Conservation (phyloP, 2,888 invertebrate species). For the Eustalomyia histrio region DNA sequence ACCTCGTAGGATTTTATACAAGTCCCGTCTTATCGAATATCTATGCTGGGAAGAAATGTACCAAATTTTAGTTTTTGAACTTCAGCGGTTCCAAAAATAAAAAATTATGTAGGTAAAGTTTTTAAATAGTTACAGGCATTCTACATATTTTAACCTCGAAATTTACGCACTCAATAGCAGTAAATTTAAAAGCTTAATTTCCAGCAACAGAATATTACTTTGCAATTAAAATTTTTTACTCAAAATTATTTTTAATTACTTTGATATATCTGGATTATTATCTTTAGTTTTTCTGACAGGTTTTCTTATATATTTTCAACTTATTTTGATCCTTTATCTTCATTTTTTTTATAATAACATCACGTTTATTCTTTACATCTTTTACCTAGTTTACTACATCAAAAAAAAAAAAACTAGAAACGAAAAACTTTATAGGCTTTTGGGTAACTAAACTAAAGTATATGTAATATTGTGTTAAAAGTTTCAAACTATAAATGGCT, state of each 20-base stretch:
- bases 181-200: too few species aligned
- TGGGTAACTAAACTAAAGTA: conserved; percentile 63
- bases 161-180: too few species aligned
- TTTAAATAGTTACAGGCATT: too few species aligned
- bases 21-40: too few species aligned
- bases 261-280: background rate
- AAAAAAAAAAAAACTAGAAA: background rate
- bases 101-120: too few species aligned
- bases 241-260: conserved; percentile 4
- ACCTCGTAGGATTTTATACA: too few species aligned
- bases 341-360: conserved; percentile 47
- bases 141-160: too few species aligned
- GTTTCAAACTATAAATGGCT: background rate
- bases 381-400: conserved; percentile 36
- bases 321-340: conserved; percentile 45
- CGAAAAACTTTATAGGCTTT: conserved; percentile 59
- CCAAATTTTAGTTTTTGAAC: too few species aligned
- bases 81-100: too few species aligned
- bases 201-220: background rate
- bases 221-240: background rate
- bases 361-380: conserved; percentile 49
- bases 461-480: conserved; percentile 28
- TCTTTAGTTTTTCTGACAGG: background rate
- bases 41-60: too few species aligned
- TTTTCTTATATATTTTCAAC: conserved; percentile 24